Percentiles rank a stretch among this genome's conserved stretches.
phyloP scores from a whole-genome alignment of 2,888 invertebrate species.

The Cosmopolites sordidus region DNA sequence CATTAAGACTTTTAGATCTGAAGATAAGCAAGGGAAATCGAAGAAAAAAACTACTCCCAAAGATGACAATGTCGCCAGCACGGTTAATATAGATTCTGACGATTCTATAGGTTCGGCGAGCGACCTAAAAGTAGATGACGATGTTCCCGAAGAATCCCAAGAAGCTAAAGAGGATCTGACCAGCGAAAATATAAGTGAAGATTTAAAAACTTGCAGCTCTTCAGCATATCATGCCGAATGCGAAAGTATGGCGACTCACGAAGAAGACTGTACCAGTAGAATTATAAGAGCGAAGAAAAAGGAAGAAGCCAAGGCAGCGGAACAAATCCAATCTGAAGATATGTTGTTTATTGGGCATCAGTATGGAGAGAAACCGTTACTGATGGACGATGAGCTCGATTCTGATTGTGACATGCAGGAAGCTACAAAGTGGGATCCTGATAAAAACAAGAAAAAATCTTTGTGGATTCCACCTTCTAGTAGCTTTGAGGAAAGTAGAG shows the following conservation, averaged over 20 bases:
- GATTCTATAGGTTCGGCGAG: conserved; percentile 70
- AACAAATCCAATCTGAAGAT: conserved; percentile 45
- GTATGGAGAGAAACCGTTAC: conserved; percentile 69
- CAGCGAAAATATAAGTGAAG: conserved; percentile 58
- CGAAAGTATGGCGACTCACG: conserved; percentile 62
- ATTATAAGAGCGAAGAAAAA: conserved; percentile 50
- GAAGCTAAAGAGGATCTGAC: conserved; percentile 47
- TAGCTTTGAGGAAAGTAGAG: conserved; percentile 47
- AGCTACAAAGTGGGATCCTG: conserved; percentile 29
- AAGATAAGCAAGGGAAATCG: conserved; percentile 40
- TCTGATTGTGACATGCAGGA: conserved; percentile 52
- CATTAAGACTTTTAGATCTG: conserved; percentile 51
- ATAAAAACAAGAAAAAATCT: conserved; percentile 35
- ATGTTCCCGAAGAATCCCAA: conserved; percentile 49
- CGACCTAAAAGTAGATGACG: conserved; percentile 59
- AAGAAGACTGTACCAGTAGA: conserved; percentile 55
- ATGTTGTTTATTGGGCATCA: conserved; percentile 67
- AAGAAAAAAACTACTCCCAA: conserved; percentile 38
- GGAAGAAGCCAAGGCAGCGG: conserved; percentile 44
- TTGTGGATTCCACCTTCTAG: conserved; percentile 45
- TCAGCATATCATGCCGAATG: conserved; percentile 70
- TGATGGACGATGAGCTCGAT: conserved; percentile 75
- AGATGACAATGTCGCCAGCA: conserved; percentile 32
- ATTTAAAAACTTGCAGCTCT: conserved; percentile 63
- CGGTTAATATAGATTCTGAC: conserved; percentile 53